A percentile compares a stretch with the other conserved stretches of the same genome.
These are phyloP conservation scores for Callimorpha dominula DNA, from an alignment of 2,888 invertebrate species.

Conservation along the genomic window DNA sequence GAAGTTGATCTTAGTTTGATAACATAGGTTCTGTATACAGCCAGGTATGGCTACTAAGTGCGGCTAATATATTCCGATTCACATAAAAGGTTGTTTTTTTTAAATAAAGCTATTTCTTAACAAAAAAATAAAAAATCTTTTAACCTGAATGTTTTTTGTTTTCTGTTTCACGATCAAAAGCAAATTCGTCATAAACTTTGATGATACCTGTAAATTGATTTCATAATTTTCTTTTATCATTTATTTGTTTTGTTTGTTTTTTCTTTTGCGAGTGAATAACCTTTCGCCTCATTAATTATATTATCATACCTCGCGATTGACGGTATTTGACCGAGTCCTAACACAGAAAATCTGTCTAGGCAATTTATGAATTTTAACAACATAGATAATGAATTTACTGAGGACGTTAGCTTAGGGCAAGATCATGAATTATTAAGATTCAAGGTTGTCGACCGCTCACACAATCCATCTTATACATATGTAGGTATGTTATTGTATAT, in stretches of 20 bases:
- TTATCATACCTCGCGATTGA: conserved; percentile 14
- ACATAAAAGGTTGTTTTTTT: not conserved
- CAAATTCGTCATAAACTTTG: too few species aligned
- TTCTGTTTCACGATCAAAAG: too few species aligned
- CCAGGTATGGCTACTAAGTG: not conserved
- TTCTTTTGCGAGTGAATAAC: not conserved
- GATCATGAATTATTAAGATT: conserved; percentile 55
- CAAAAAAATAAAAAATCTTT: not conserved
- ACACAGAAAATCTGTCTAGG: conserved; percentile 23
- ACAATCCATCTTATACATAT: conserved; percentile 15
- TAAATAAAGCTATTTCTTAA: not conserved
- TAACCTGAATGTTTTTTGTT: not conserved
- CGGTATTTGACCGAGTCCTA: conserved; percentile 20
- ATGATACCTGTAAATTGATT: too few species aligned
- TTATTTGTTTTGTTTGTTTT: not conserved
- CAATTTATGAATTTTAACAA: conserved; percentile 56
- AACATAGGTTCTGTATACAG: not conserved
- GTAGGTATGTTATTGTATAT: not conserved
- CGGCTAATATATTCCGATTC: not conserved
- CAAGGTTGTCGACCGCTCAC: conserved; percentile 45
- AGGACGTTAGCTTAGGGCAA: conserved; percentile 37
- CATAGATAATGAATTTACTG: conserved; percentile 45
- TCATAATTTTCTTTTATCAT: not conserved
- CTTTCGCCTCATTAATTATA: not conserved
- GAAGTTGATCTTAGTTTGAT: not conserved